Evolutionary conservation across 2,797 vertebrate species (phyloP).

Genomic region (Benthosema pterotum): DNA sequence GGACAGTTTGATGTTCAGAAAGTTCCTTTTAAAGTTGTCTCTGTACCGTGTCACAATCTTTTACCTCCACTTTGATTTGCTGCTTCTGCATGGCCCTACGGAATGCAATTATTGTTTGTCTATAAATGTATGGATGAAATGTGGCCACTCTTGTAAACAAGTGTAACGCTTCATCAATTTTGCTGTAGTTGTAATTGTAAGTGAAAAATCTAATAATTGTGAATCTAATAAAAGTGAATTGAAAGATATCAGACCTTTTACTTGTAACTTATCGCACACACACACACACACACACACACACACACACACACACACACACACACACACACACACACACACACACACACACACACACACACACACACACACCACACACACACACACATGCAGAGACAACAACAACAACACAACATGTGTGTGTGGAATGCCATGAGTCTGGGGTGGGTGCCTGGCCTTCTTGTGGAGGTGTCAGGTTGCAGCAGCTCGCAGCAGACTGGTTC

Average conservation of each 20-base stretch:
- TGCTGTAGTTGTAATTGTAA: no score
- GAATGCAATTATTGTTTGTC: no score
- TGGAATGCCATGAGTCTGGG: constrained; percentile 41
- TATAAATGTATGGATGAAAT: no score
- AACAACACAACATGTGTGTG: constrained; percentile 4
- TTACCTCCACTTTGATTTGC: no score
- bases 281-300: constrained; percentile 37
- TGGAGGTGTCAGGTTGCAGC: constrained; percentile 64
- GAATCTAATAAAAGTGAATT: no score
- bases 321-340: not conserved
- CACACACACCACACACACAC: constrained; percentile 23
- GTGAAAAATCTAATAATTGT: no score
- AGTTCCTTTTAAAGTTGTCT: constrained; percentile 22
- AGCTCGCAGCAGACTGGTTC: constrained; percentile 60
- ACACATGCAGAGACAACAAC: not conserved
- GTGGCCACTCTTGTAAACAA: no score
- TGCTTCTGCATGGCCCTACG: no score
- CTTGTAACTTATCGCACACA: no score
- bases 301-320: constrained; percentile 13
- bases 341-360: constrained; percentile 1
- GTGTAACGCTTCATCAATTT: no score
- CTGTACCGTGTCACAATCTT: no score
- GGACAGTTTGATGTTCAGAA: constrained; percentile 29
- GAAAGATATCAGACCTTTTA: no score
- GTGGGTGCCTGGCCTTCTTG: constrained; percentile 5